Conservation (phyloP, 2,113 vertebrate genomes). For the Zosterops pallidus region DNA sequence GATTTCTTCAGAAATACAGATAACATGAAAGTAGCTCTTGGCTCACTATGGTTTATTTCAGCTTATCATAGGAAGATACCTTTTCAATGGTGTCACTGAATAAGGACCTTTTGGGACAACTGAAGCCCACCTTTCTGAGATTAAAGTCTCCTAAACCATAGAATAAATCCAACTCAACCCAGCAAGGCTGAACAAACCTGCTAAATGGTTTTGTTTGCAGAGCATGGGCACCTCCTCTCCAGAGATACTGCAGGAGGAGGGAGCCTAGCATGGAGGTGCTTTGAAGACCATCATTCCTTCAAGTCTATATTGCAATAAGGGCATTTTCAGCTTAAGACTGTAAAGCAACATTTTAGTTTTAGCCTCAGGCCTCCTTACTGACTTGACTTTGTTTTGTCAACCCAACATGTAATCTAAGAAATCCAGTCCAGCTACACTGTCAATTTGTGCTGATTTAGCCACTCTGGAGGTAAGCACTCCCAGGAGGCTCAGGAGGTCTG, state of each 20-base stretch:
- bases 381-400: not conserved
- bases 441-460: not conserved
- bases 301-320: not conserved
- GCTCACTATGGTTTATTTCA: not conserved
- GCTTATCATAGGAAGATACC: not conserved
- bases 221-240: not conserved
- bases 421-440: not conserved
- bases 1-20: not conserved
- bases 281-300: not conserved
- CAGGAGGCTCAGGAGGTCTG: not conserved
- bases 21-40: not conserved
- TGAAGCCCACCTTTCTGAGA: not conserved
- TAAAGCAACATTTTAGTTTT: not conserved
- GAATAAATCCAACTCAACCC: not conserved
- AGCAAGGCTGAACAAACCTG: not conserved
- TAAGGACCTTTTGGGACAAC: not conserved
- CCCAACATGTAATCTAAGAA: not conserved
- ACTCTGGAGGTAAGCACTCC: not conserved
- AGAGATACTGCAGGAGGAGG: not conserved
- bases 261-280: not conserved
- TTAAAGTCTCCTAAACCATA: not conserved
- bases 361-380: not conserved
- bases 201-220: not conserved
- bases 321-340: not conserved
- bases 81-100: not conserved